phyloP scores from a whole-genome alignment of 2,888 invertebrate species.

The Epirrhoe alternata region DNA sequence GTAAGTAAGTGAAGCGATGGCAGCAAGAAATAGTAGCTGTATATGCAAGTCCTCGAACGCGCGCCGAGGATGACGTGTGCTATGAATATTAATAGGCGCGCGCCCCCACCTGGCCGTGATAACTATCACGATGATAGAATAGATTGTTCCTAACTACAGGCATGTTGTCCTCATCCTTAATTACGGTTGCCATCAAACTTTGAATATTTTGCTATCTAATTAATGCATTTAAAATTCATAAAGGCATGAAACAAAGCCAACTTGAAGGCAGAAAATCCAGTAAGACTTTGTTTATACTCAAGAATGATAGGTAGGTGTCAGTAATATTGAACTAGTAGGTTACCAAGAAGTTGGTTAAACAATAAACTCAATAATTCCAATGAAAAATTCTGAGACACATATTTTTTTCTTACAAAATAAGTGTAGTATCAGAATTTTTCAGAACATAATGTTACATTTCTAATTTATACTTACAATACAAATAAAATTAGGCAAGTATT shows the following conservation, averaged over 20 bases:
- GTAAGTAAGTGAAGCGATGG: constrained; percentile 16
- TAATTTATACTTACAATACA: too few species aligned
- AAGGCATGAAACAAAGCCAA: constrained; percentile 41
- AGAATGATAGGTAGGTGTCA: background rate
- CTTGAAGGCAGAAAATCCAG: constrained; percentile 19
- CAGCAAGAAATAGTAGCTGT: constrained; percentile 14
- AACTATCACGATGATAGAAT: constrained; percentile 64
- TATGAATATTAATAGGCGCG: constrained; percentile 79
- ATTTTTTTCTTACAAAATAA: too few species aligned
- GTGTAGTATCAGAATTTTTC: too few species aligned
- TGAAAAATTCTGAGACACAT: too few species aligned
- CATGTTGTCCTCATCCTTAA: constrained; percentile 51
- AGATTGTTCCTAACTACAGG: constrained; percentile 57
- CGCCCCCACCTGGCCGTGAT: constrained; percentile 65
- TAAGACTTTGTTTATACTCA: background rate
- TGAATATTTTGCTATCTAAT: constrained; percentile 51
- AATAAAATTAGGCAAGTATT: too few species aligned
- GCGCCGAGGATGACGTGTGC: constrained; percentile 61
- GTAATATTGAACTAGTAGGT: background rate
- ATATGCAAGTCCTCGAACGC: constrained; percentile 56
- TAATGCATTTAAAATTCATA: constrained; percentile 49
- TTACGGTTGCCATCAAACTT: constrained; percentile 51
- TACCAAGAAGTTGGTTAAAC: too few species aligned
- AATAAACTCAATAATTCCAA: too few species aligned
- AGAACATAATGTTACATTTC: too few species aligned